These are phyloP conservation scores for Eurois occulta DNA, from an alignment of 2,888 invertebrate species.

Conservation along the genomic window DNA sequence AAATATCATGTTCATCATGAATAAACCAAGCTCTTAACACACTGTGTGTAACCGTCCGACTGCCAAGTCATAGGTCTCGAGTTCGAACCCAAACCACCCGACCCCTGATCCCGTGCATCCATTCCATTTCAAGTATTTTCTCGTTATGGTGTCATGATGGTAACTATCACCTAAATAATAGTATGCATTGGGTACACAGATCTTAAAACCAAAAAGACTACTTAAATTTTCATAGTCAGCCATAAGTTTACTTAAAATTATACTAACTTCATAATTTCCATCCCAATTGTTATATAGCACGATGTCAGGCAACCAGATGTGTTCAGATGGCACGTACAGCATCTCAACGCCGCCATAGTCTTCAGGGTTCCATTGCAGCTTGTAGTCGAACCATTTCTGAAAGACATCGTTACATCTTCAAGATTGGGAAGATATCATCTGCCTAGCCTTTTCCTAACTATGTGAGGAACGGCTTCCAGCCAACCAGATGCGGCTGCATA, in stretches of 20 bases:
- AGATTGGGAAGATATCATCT: not conserved
- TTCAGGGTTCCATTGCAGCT: constrained; percentile 96
- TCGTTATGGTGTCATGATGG: not conserved
- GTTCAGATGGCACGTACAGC: constrained; percentile 98
- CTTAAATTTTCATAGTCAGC: not conserved
- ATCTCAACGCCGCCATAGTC: constrained; percentile 98
- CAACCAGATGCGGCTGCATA: not conserved
- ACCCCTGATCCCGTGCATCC: not conserved
- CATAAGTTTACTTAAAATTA: not conserved
- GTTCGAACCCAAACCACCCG: too few species aligned
- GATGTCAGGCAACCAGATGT: constrained; percentile 99
- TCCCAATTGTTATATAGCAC: constrained; percentile 98
- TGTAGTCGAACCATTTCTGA: constrained; percentile 98
- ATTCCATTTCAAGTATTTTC: not conserved
- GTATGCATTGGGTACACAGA: not conserved
- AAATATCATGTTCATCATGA: not conserved
- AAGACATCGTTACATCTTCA: constrained; percentile 59
- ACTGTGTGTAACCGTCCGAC: not conserved
- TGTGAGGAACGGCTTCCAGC: not conserved
- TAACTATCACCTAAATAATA: not conserved
- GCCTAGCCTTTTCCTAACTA: not conserved
- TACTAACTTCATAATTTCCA: constrained; percentile 95
- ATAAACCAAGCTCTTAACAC: not conserved
- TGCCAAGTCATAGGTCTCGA: too few species aligned
- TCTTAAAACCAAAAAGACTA: not conserved